Conservation (phyloP, 2,888 invertebrate species). For the Drosophila sordidula region DNA sequence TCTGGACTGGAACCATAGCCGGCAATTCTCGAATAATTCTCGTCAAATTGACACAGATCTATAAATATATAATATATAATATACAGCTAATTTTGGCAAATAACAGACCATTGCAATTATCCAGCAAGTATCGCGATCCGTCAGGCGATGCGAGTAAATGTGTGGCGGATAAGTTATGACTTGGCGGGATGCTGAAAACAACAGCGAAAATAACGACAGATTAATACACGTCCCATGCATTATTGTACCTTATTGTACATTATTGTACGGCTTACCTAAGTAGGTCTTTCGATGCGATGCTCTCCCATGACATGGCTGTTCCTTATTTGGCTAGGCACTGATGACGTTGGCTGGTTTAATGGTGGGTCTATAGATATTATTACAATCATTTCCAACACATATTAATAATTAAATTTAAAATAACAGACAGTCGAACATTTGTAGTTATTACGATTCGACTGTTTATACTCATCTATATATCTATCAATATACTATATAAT, state of each 20-base stretch:
- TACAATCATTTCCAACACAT: no score
- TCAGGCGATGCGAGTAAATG: slow-evolving; percentile 93
- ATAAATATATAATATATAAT: neutral
- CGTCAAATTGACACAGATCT: slow-evolving; percentile 83
- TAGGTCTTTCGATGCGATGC: slow-evolving; percentile 92
- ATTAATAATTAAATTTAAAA: no score
- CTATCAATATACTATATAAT: no score
- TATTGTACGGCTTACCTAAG: slow-evolving; percentile 90
- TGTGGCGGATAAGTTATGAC: slow-evolving; percentile 93
- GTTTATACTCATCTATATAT: no score
- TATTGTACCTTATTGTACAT: no score
- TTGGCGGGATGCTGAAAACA: slow-evolving; percentile 88
- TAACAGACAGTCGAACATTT: no score
- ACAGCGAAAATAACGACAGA: no score
- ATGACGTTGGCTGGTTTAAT: neutral
- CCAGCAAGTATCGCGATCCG: slow-evolving; percentile 91
- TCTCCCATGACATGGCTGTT: slow-evolving; percentile 92
- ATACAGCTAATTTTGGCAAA: neutral
- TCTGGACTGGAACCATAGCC: slow-evolving; percentile 83
- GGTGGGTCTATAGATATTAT: no score
- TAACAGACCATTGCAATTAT: slow-evolving; percentile 88
- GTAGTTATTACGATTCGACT: no score
- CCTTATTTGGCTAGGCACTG: neutral
- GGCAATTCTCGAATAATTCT: slow-evolving; percentile 83
- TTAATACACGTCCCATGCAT: neutral